Percentiles rank a stretch among this genome's conserved stretches.
These are phyloP conservation scores for Catagonus wagneri DNA, from an alignment of 2,113 vertebrate species.

Conservation along the genomic window DNA sequence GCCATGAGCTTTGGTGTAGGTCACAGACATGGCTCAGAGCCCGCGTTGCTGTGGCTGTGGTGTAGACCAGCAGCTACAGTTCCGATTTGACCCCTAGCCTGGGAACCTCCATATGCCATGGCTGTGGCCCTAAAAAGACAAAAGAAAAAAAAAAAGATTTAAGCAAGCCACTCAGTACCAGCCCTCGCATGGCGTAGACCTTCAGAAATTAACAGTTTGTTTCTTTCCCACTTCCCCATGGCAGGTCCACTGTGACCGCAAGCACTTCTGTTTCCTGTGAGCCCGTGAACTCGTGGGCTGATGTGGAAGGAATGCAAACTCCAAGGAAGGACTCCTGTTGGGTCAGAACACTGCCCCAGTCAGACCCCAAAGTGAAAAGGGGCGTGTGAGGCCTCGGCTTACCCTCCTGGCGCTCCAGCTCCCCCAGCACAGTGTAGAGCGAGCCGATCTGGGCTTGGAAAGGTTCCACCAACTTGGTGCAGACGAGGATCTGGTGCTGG, in stretches of 20 bases:
- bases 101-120: too few relatives aligned
- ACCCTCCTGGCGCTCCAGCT: slow-evolving; percentile 91
- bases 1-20: too few relatives aligned
- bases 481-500: slow-evolving; percentile 87
- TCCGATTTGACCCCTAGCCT: too few relatives aligned
- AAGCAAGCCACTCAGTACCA: neutral
- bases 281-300: neutral
- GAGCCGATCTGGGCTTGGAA: slow-evolving; percentile 92
- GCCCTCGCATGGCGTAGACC: accelerated
- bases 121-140: too few relatives aligned
- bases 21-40: too few relatives aligned
- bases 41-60: too few relatives aligned
- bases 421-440: slow-evolving; percentile 93
- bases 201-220: neutral
- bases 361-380: too few relatives aligned
- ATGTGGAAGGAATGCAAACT: neutral
- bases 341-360: neutral
- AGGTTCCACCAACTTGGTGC: slow-evolving; percentile 94
- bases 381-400: slow-evolving; percentile 46
- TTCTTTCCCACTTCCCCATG: accelerated
- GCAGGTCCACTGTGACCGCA: neutral
- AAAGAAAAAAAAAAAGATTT: neutral
- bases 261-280: neutral
- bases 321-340: accelerated
- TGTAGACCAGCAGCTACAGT: too few relatives aligned